Evolutionary conservation across 2,888 invertebrate species (phyloP), one percentile per base, ranked within the genome.

Genomic region (Dryocosmus kuriphilus): DNA sequence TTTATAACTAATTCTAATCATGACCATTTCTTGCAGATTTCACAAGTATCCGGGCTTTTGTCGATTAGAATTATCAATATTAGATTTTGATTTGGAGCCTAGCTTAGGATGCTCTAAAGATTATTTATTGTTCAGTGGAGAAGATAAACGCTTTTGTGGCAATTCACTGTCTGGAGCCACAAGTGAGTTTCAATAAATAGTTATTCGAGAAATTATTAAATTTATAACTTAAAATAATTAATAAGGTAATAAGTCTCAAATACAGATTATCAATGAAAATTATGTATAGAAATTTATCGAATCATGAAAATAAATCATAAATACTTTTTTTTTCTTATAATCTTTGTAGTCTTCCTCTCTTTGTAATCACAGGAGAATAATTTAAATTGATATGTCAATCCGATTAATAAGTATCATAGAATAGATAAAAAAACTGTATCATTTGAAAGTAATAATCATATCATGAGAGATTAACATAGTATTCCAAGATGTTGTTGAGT

Each of bases 81-180:
- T 89, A 22, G 92, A 93, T 84, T 93, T 93, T 81, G 89, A 92
- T 78, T 77, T 93, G 61, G 91, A 93, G 82, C 79, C 88, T 22
- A 92, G 92, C 81, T 82, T 80, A 14, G 87, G 89, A 61, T 93
- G 93, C 82, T 63, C 81, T 7, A 92, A 92, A 81, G 93, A 93
- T 85, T 92, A 91, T 85, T 81, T 93, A n/a, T 76, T 88, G 4
- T 86, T 92, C 24, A 83, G 81, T 30, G 88, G 85, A 51, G 88
- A 89, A 65, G 85, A 87, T 74, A 86, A 86, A 63, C 89, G 90
- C 85, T 92, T 92, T 82, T 93, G 93, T 82, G 93, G 93, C 27
- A 86, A 85, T 60, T 87, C 89, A 27, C 86, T 93, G 41, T 81
- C 85, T 32, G 90, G 91, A 85, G 62, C 30, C 24, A 92, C 90